Base-by-base conservation (phyloP, 2,888 invertebrate genomes). In the Metopia argyrocephala region DNA sequence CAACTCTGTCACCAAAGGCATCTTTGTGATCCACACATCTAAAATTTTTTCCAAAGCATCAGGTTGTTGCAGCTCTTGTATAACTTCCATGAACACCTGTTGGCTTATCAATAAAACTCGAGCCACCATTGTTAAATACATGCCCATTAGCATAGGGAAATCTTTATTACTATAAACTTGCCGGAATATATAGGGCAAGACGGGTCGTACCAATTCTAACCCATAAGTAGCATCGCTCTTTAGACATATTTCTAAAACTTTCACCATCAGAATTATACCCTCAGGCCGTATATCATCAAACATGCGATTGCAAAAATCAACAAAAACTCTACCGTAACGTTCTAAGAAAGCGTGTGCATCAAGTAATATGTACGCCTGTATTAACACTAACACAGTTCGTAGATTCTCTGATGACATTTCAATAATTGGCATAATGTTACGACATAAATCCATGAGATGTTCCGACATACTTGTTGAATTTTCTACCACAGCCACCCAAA, bases 401-500 rank as follows among this genome's bases (percentile, higher is more conserved):
- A 97, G 91, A 89, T 96, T 94, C 87, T 97, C 97, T 0, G 96
- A 93, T 0, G 96, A 95, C 89, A 93, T 93, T 89, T 97, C 97
- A 84, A 96, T 91, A 83, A 97, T 92, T 57, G 94, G 93, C 68
- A 94, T 92, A 89, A 97, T 92, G 87, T 96, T 95, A 82, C 93
- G 92, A 83, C 95, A 94, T 28, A 98, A 91, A 85, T 94, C 93
- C 87, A 97, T 91, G 56, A 96, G 92, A 84, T 93, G 93, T 0
- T 93, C 92, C 0, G 93, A 93, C 83, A 94, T 92, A 0, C 92
- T 91, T 0, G 95, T 93, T 4, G 94, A 92, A 88, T 95, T 94
- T 89, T 97, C 95, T 79, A 98, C 91, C 21, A 97, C 93, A 0
- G 95, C 95, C 69, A 95, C 92, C 97, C 98, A 98, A 76, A 98